Conservation (phyloP, 2,113 vertebrate species). For the Saguinus midas region DNA sequence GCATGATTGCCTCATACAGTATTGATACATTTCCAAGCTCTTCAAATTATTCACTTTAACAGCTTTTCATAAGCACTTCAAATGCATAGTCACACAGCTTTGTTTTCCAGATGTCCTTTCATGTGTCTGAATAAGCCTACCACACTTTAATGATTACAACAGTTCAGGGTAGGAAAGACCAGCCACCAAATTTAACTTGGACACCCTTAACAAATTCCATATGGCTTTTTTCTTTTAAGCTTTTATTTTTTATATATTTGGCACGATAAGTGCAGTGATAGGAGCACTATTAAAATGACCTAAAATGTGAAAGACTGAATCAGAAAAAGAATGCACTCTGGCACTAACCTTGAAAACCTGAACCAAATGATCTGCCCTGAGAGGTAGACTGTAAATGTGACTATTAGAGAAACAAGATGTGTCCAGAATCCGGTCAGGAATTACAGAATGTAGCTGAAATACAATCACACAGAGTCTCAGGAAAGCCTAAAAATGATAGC, state of each 20-base stretch:
- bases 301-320: background rate
- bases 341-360: background rate
- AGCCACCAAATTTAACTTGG: slow-evolving; percentile 23
- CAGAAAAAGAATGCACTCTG: background rate
- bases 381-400: background rate
- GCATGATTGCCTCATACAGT: background rate
- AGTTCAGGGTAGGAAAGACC: slow-evolving; percentile 35
- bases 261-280: background rate
- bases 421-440: background rate
- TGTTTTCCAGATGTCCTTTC: slow-evolving; percentile 57
- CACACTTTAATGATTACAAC: slow-evolving; percentile 32
- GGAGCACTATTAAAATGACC: background rate
- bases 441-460: background rate
- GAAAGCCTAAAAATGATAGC: background rate
- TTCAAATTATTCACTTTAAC: slow-evolving; percentile 49
- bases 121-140: slow-evolving; percentile 41
- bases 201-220: slow-evolving; percentile 12
- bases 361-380: background rate
- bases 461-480: background rate
- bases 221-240: slow-evolving; percentile 29
- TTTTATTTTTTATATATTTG: background rate
- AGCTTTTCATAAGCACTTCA: slow-evolving; percentile 22
- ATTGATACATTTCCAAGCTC: slow-evolving; percentile 4
- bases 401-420: background rate
- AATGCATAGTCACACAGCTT: background rate